Base-by-base conservation (phyloP, 1,140 invertebrate species). In the Brachionus manjavacas region DNA sequence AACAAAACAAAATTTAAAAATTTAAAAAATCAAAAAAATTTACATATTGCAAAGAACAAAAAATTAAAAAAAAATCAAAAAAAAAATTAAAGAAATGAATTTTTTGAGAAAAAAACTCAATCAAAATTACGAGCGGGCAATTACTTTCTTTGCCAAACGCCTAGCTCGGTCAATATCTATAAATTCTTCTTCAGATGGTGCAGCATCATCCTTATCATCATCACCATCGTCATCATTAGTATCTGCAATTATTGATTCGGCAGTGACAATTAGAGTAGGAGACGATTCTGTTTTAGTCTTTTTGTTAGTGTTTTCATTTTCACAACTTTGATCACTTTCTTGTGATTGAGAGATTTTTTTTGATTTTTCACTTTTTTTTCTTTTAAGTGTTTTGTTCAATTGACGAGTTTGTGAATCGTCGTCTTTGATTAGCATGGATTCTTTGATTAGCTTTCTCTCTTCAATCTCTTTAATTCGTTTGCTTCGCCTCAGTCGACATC, bases 381-480 rank as follows among this genome's bases (percentile, higher is more conserved):
- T 60, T 9, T 60, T 23, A 35, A 35, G 6, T 20, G 8, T 60
- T 20, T 60, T 60, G 8, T 52, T 52, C 6, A 0, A 16, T 66
- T 16, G 1, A 25, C 28, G 2, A 16, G 6, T 31, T 66, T 6
- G 16, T 66, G 60, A 16, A 66, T 25, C 14, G 8, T 31, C 16
- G 16, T 66, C 60, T 23, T 55, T 55, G 14, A 66, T 66, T 28
- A 14, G 60, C 16, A 31, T 66, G 11, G 60, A 6, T 31, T 68
- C 39, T 31, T 68, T 68, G n/a, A n/a, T n/a, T n/a, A n/a, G n/a
- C 11, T 68, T 72, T 8, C 68, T 14, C 16, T 72, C 68, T 41
- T 72, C 68, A 6, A 72, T 39, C 43, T 72, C 68, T 72, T 72
- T 72, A 3, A 72, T 72, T 72, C 68, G 31, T 72, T 41, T 41